Base-by-base conservation (phyloP, 2,888 invertebrate genomes). In the Perdita meconis region DNA sequence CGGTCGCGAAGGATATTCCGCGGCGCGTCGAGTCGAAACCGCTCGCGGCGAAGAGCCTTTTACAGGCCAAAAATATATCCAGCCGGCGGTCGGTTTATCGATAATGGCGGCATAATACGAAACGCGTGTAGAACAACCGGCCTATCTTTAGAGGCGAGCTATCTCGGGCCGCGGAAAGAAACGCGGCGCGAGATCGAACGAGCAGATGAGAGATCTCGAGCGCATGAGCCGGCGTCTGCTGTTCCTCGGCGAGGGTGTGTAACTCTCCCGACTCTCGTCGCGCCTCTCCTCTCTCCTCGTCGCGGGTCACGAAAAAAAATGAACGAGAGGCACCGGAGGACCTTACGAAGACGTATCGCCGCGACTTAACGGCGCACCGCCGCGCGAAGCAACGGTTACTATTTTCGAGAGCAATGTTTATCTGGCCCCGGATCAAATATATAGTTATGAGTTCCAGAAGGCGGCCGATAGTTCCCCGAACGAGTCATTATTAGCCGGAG, bases 361-460 rank as follows among this genome's bases (percentile, higher is more conserved):
- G 61, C 26, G 19, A 72, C 65, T 72, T 67, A 68, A 64, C 78
- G 61, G n/a, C 57, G 51, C 24, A 51, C 55, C 59, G 53, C 30
- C n/a, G 51, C 51, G 42, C 42, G 36, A n/a, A n/a, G n/a, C n/a
- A n/a, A n/a, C 55, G 70, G 60, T 73, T 80, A 85, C 87, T 87
- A 87, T 87, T 87, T 87, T 84, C 75, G 87, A 83, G 75, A 80
- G 79, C 80, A 76, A 80, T 88, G 89, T 89, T 90, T 90, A 90
- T 91, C 90, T 89, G 89, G 87, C 89, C 89, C n/a, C 85, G 89
- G 86, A 91, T 90, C 86, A 87, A 87, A 86, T 89, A 88, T 90
- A 90, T 89, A 88, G 89, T 90, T 90, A 90, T 89, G 90, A 89
- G 87, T 91, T 90, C 90, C 91, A 90, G 90, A 91, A 90, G 91